Base-by-base conservation (phyloP, 2,888 invertebrate genomes). In the Halictus ligatus region DNA sequence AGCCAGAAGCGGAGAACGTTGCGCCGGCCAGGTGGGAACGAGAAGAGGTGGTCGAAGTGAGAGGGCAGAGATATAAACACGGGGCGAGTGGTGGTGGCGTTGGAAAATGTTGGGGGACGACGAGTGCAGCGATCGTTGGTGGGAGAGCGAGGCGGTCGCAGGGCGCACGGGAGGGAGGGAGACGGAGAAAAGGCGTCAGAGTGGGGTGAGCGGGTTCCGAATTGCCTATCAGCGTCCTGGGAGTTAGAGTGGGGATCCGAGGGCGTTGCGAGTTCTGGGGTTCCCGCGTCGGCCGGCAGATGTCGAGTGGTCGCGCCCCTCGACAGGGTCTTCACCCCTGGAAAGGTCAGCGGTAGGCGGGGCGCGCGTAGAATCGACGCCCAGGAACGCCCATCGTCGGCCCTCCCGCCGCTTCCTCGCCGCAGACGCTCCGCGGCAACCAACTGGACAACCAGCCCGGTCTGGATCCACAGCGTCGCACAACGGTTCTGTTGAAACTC, bases 401-500 rank as follows among this genome's bases (percentile, higher is more conserved):
- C 90, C 90, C 91, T 88, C 89, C 93, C 90, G 91, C 84, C 85
- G 91, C 91, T 89, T 89, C 90, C 91, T 87, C 91, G 92, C 89
- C 92, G 93, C 95, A 95, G 95, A 95, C 93, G 95, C 90, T 92
- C 91, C 94, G 94, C 93, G 94, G 94, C 95, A 93, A 94, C 93
- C 94, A 94, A 94, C 94, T 94, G 94, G 94, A 94, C 93, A 94
- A 93, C 93, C 94, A 93, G 94, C 93, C 87, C 85, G 91, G 90
- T 90, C 91, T 90, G 92, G 91, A 90, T 91, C 40, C 92, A 92
- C 92, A 92, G 89, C 90, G 90, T 91, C 91, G 92, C 92, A 92
- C 93, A 89, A 90, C 93, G 85, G 91, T 90, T 92, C 90, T 89
- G 92, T 92, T 89, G 90, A 93, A 93, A 89, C 89, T 86, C 91